Conservation (phyloP, 2,888 invertebrate genomes). For the Eurytoma adleriae region DNA sequence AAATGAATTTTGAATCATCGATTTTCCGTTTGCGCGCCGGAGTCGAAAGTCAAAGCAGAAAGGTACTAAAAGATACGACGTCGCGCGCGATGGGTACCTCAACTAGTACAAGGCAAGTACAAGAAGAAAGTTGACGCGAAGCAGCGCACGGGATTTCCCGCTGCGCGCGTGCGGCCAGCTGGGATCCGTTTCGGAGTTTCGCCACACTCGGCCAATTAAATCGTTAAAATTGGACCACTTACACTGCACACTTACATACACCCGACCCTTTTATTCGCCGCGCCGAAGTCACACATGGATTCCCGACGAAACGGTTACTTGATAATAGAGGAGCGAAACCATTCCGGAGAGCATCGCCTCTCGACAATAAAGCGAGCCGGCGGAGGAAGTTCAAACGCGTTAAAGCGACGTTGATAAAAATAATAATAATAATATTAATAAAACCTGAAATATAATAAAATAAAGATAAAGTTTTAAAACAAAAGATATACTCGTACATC, state of each 20-base stretch:
- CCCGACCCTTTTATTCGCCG: conserved; percentile 2
- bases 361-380: conserved; percentile 44
- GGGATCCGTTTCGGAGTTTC: background rate
- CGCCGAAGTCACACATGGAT: conserved; percentile 3
- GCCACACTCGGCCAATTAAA: conserved; percentile 12
- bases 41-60: conserved; percentile 2
- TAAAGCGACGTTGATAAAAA: too few relatives aligned
- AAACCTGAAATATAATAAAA: background rate
- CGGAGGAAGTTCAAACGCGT: too few relatives aligned
- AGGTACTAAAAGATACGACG: conserved; percentile 39
- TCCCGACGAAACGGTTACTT: background rate
- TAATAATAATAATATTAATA: too few relatives aligned
- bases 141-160: conserved; percentile 25
- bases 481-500: conserved; percentile 18
- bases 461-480: background rate
- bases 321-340: background rate
- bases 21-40: too few relatives aligned
- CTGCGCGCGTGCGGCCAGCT: conserved; percentile 17
- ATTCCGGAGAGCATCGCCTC: conserved; percentile 36
- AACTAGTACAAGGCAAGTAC: conserved; percentile 40
- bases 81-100: conserved; percentile 28
- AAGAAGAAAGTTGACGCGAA: background rate
- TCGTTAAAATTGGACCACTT: background rate
- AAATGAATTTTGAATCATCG: too few relatives aligned
- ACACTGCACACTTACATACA: background rate